A percentile compares a stretch with the other conserved stretches of the same genome.
phyloP scores from a whole-genome alignment of 2,113 vertebrate species.

The Cyanoramphus novaezelandiae region DNA sequence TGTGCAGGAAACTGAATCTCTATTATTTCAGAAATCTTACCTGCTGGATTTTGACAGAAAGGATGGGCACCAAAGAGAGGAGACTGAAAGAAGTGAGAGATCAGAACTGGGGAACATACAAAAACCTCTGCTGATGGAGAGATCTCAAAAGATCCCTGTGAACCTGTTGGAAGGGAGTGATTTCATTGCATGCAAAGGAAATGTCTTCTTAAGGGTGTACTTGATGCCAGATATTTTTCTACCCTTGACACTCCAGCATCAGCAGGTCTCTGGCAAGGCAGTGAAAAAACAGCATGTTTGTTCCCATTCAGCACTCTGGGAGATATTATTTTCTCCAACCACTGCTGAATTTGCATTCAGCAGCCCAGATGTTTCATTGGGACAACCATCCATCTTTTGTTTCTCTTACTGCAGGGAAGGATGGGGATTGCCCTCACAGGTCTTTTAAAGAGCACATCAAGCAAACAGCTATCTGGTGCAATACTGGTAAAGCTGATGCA shows the following conservation, averaged over 20 bases:
- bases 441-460: background rate
- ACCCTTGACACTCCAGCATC: background rate
- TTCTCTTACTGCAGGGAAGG: background rate
- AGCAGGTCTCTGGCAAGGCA: background rate
- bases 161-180: background rate
- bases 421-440: background rate
- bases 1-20: background rate
- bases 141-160: background rate
- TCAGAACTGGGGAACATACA: background rate
- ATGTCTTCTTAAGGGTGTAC: background rate
- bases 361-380: background rate
- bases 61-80: background rate
- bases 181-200: background rate
- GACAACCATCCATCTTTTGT: background rate
- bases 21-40: background rate
- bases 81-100: background rate
- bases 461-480: background rate
- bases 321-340: background rate
- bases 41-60: background rate
- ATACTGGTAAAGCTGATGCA: background rate
- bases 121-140: background rate
- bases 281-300: background rate
- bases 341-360: background rate
- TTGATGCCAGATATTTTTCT: conserved; percentile 6
- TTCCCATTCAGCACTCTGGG: background rate